Evolutionary conservation across 1,140 invertebrate species (phyloP), one percentile per base, ranked within the genome.

Genomic region (Hermetia illucens): DNA sequence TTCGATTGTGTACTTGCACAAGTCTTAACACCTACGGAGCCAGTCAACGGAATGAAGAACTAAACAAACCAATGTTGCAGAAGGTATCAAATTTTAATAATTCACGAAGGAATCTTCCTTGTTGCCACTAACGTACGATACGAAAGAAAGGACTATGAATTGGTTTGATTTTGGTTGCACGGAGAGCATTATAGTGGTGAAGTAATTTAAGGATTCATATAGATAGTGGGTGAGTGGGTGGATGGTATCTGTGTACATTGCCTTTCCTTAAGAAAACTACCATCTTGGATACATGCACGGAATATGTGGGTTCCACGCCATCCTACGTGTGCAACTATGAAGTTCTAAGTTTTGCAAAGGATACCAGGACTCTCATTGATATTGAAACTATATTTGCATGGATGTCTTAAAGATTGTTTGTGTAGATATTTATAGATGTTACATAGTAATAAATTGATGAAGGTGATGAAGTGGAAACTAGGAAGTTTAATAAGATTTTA

Each of bases 31-130:
- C 8, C 24, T 27, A 9, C 24, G 8, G 24, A 27, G 8, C 8
- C 24, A 27, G 24, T n/a, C n/a, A n/a, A n/a, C n/a, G n/a, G n/a
- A n/a, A n/a, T n/a, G n/a, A n/a, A n/a, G n/a, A n/a, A n/a, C n/a
- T n/a, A n/a, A n/a, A n/a, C n/a, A n/a, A n/a, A n/a, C n/a, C n/a
- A n/a, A n/a, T n/a, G n/a, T n/a, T n/a, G n/a, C n/a, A n/a, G 24
- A 27, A 27, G 24, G 24, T 27, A 27, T 27, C 24, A 27, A 13
- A 27, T 27, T 27, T 27, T 27, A 27, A 27, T 27, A 27, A 27
- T 27, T 27, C 24, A 27, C 8, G 24, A 9, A 8, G 24, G 24
- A 8, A 27, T n/a, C 24, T 27, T 27, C 24, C 13, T 27, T 9
- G 24, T 27, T 27, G 24, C 8, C 13, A 9, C 8, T 8, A 13